Percentiles rank a stretch among this genome's conserved stretches.
phyloP scores from a whole-genome alignment of 2,797 vertebrate genomes.

The Gymnothorax reevesii region DNA sequence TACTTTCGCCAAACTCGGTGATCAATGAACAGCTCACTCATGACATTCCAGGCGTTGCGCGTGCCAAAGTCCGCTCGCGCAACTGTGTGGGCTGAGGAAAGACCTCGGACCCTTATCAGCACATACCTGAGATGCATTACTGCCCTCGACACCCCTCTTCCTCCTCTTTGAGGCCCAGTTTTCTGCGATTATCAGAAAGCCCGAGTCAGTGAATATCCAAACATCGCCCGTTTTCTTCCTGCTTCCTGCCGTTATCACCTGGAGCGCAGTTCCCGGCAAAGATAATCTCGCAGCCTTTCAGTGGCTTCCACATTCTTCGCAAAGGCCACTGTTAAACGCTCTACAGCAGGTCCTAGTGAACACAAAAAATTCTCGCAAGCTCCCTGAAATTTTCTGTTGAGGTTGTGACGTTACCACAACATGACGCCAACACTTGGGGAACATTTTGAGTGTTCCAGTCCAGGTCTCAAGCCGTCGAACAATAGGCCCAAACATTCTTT shows the following conservation, averaged over 20 bases:
- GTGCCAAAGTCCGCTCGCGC: slow-evolving; percentile 29
- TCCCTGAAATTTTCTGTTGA: no score
- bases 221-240: not conserved
- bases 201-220: not conserved
- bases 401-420: no score
- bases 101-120: slow-evolving; percentile 16
- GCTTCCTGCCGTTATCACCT: not conserved
- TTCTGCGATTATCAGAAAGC: not conserved
- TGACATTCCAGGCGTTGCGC: not conserved
- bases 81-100: not conserved
- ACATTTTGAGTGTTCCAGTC: no score
- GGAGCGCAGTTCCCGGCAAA: not conserved
- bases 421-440: no score
- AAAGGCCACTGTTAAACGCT: not conserved
- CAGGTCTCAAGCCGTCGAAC: no score
- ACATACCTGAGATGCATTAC: slow-evolving; percentile 6
- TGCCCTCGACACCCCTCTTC: not conserved
- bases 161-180: not conserved
- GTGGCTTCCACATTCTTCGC: slow-evolving; percentile 8
- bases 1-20: slow-evolving; percentile 6
- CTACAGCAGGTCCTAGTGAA: no score
- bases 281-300: no score
- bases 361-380: no score
- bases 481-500: no score
- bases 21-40: not conserved